Base-by-base conservation (phyloP, 2,888 invertebrate genomes). In the Tryphoninae sp. region DNA sequence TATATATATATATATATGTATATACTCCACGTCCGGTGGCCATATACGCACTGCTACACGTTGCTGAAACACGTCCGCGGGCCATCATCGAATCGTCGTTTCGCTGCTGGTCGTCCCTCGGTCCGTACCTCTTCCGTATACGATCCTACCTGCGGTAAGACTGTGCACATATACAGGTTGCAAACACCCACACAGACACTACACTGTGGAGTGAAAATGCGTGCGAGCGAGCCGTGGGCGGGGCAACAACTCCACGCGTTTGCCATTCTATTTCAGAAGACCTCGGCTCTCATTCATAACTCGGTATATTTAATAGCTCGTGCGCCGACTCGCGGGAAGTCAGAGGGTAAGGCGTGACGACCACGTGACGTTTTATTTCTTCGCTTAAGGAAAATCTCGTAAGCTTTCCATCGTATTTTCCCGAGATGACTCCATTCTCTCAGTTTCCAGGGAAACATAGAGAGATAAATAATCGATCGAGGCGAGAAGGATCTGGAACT, bases 181-280 rank as follows among this genome's bases (percentile, higher is more conserved):
- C 83, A 83, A 55, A 22, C 74, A 76, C 77, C 80, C 78, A 80
- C 83, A 78, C 68, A 4, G 3, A 40, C 33, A 72, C 26, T 33
- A 26, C 51, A 42, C 62, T 6, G 26, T 67, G 8, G 45, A 73
- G 71, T 74, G 82, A n/a, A 19, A 62, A 73, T 64, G n/a, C 53
- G 53, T 53, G 51, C 73, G 42, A 55, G 74, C n/a, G 19, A 65
- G 80, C 85, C 86, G 90, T 90, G 90, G 90, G 91, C 90, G 90
- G 90, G 88, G 89, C 90, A 86, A 74, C 58, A 72, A 80, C 89
- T 86, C 86, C 86, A 64, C 77, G 69, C 58, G 69, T 81, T 87
- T 89, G 89, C 90, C 90, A 91, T 90, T 91, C 91, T 91, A 91
- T 91, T 91, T 91, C 90, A 90, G 90, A 89, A 64, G 78, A 64